Percentiles rank a stretch among this genome's conserved stretches.
Conservation (phyloP, 1,140 invertebrate genomes). For the Drosophila neocordata region DNA sequence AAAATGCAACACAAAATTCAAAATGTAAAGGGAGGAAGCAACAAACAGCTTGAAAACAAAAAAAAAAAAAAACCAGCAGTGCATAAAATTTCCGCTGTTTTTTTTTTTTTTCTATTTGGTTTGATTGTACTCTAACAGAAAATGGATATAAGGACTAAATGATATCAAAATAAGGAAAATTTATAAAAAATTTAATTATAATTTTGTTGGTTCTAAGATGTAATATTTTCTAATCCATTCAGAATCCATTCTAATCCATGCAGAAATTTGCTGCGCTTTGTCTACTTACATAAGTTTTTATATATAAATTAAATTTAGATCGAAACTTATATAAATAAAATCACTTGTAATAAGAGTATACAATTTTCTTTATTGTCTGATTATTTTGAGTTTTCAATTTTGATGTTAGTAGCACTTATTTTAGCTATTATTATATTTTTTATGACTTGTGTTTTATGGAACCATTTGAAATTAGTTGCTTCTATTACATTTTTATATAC, state of each 20-base stretch:
- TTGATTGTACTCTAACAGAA: conserved; percentile 26
- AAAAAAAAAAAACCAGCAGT: conserved; percentile 38
- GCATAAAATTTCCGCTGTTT: conserved; percentile 69
- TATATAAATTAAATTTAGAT: too few species aligned
- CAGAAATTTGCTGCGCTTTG: too few species aligned
- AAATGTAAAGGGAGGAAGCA: conserved; percentile 37
- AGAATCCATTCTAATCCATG: too few species aligned
- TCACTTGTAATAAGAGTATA: conserved; percentile 28
- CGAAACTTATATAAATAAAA: too few species aligned
- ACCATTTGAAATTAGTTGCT: background rate
- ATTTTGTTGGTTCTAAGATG: too few species aligned
- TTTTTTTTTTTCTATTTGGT: conserved; percentile 15
- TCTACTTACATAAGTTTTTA: too few species aligned
- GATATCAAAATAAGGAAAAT: too few species aligned
- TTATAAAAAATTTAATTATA: too few species aligned
- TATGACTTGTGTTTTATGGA: background rate
- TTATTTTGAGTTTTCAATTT: background rate
- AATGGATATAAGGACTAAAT: too few species aligned
- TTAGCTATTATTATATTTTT: background rate
- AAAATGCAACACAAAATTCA: conserved; percentile 22
- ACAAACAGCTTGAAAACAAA: background rate
- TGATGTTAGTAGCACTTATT: background rate
- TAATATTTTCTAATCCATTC: too few species aligned
- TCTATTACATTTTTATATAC: conserved; percentile 5
- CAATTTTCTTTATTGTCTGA: background rate